These are phyloP conservation scores for Anser brachyrhynchus DNA, from an alignment of 2,113 vertebrate species.

Conservation along the genomic window DNA sequence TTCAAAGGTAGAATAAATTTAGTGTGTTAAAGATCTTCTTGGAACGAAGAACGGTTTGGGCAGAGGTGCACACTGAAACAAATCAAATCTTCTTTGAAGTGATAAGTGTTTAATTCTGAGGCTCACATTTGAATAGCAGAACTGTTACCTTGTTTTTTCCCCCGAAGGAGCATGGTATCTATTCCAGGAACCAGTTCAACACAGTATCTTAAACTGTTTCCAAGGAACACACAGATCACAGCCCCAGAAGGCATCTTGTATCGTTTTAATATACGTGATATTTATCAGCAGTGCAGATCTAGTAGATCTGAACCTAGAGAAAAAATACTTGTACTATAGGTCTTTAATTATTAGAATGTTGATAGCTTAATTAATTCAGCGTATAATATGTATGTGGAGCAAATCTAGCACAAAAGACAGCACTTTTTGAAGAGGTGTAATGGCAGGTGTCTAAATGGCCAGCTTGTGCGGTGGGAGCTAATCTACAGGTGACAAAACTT, in stretches of 20 bases:
- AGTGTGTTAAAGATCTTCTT: neutral
- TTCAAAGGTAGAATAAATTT: conserved; percentile 51
- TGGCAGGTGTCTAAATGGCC: neutral
- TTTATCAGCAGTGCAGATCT: neutral
- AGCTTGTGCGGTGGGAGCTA: neutral
- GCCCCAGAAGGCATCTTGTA: neutral
- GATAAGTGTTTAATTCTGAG: conserved; percentile 29
- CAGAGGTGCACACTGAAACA: conserved; percentile 9
- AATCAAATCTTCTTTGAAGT: conserved; percentile 57
- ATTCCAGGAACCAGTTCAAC: conserved; percentile 35
- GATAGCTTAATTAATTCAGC: neutral
- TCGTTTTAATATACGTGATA: neutral
- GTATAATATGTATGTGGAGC: neutral
- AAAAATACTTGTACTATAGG: neutral
- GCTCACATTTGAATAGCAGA: conserved; percentile 17
- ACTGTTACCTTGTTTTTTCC: neutral
- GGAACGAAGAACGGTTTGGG: neutral
- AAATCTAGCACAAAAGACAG: neutral
- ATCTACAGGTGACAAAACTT: neutral
- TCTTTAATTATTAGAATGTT: neutral
- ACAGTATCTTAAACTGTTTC: neutral
- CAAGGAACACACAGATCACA: neutral
- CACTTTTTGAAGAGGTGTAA: neutral
- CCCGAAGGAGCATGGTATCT: neutral
- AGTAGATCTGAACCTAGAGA: neutral